Evolutionary conservation across 2,888 invertebrate species (phyloP).

Genomic region (Eupithecia subfuscata): DNA sequence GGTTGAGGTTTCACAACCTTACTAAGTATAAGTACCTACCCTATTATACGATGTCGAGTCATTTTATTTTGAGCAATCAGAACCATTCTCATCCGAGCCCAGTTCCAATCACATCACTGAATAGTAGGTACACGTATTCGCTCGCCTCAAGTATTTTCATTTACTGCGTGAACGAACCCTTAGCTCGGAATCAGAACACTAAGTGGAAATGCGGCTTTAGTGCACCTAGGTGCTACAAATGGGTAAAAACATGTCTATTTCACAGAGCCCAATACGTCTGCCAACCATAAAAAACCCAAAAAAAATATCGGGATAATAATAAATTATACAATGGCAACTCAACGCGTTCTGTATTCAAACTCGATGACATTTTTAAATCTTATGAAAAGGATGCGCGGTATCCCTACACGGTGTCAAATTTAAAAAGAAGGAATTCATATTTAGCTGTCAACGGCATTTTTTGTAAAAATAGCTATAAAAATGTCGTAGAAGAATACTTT

Average conservation of each 20-base stretch:
- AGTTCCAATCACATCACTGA: not conserved
- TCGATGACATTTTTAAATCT: constrained; percentile 37
- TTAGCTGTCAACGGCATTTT: constrained; percentile 8
- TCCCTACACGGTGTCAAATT: constrained; percentile 19
- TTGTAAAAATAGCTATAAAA: constrained; percentile 6
- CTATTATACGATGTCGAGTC: too few relatives aligned
- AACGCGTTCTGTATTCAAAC: constrained; percentile 22
- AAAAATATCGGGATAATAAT: too few relatives aligned
- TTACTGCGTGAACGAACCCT: not conserved
- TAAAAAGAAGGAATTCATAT: constrained; percentile 20
- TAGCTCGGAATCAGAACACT: not conserved
- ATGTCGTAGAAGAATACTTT: not conserved
- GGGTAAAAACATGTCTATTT: not conserved
- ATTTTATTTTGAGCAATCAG: not conserved
- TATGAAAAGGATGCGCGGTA: constrained; percentile 32
- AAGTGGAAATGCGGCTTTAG: not conserved
- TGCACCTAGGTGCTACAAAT: not conserved
- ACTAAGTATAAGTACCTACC: too few relatives aligned
- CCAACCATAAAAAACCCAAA: not conserved
- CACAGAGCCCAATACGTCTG: not conserved
- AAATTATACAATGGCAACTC: constrained; percentile 26
- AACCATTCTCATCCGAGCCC: not conserved
- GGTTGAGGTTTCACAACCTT: too few relatives aligned
- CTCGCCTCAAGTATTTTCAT: not conserved
- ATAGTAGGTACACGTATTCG: not conserved